phyloP scores from a whole-genome alignment of 1,140 invertebrate species.

The Zaprionus ornatus region DNA sequence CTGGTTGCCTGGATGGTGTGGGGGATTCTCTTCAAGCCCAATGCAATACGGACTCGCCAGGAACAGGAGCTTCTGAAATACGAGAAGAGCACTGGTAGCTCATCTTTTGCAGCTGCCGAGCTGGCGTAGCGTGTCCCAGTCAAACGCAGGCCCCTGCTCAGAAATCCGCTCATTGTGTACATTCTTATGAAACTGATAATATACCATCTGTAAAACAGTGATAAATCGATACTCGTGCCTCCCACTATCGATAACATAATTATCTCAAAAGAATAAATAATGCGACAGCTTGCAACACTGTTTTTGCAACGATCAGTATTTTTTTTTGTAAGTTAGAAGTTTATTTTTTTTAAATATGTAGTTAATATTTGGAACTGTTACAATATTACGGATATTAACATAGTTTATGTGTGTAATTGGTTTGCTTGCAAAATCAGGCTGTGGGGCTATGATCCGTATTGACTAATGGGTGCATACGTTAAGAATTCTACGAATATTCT shows the following conservation, averaged over 20 bases:
- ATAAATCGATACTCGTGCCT: not conserved
- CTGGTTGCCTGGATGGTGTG: slow-evolving; percentile 96
- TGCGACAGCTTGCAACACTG: not conserved
- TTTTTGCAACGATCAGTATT: not conserved
- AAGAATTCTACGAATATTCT: not conserved
- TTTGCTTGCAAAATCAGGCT: slow-evolving; percentile 46
- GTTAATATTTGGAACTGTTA: slow-evolving; percentile 75
- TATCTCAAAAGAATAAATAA: not conserved
- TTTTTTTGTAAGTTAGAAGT: slow-evolving; percentile 41
- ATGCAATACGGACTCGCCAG: slow-evolving; percentile 94
- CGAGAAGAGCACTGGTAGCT: slow-evolving; percentile 92
- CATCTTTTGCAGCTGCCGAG: not conserved
- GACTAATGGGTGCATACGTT: not conserved
- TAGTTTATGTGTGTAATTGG: slow-evolving; percentile 40
- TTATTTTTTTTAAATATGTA: slow-evolving; percentile 61
- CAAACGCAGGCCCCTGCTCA: not conserved
- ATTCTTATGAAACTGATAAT: not conserved
- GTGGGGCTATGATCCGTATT: slow-evolving; percentile 8
- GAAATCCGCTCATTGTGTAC: not conserved
- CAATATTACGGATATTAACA: slow-evolving; percentile 67
- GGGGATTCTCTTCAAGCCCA: slow-evolving; percentile 96
- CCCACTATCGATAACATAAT: not conserved
- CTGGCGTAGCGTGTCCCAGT: not conserved
- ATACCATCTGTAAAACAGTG: not conserved
- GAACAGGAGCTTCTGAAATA: slow-evolving; percentile 95